Conservation (phyloP, 2,113 vertebrate genomes). For the Mesoclemmys tuberculata region DNA sequence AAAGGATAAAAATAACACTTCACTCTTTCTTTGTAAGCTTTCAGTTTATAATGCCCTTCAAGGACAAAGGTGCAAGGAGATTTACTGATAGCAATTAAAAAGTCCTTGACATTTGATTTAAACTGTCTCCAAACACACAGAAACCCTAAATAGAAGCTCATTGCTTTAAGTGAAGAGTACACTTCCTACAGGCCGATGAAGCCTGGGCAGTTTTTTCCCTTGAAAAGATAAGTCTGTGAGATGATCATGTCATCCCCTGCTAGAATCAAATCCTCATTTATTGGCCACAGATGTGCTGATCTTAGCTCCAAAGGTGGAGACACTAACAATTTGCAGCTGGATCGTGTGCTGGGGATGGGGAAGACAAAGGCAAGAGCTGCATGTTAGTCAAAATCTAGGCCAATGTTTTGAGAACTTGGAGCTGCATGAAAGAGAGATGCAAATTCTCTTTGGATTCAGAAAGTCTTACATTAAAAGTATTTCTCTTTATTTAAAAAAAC, state of each 20-base stretch:
- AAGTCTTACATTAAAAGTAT: constrained; percentile 22
- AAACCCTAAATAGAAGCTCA: not conserved
- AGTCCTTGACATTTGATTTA: not conserved
- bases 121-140: not conserved
- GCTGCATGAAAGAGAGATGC: not conserved
- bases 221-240: not conserved
- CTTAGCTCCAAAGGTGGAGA: not conserved
- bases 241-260: not conserved
- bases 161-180: not conserved
- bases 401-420: constrained; percentile 30
- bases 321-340: constrained; percentile 19
- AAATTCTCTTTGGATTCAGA: not conserved
- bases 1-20: not conserved
- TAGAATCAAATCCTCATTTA: not conserved
- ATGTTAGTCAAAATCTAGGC: not conserved
- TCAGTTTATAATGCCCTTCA: not conserved
- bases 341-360: not conserved
- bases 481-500: not conserved
- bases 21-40: fast-evolving
- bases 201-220: not conserved
- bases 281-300: not conserved
- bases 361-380: constrained; percentile 9
- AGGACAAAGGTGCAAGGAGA: not conserved
- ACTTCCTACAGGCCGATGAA: not conserved
- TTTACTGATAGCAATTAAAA: not conserved